Percentiles rank a stretch among this genome's conserved stretches.
These are phyloP conservation scores for Muscicapa striata DNA, from an alignment of 2,797 vertebrate genomes.

Conservation along the genomic window DNA sequence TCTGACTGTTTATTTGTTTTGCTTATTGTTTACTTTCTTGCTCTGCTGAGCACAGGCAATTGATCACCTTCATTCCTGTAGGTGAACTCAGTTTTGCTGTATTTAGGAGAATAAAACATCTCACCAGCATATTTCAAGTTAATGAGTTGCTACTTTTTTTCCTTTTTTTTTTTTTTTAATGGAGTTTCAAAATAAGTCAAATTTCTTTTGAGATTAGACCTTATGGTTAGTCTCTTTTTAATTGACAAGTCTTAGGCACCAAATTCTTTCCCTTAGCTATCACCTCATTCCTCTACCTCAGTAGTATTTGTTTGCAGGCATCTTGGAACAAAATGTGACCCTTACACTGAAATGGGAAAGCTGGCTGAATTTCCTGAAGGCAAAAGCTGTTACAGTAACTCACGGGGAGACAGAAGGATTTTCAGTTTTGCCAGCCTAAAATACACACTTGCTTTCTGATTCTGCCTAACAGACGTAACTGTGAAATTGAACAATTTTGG, in stretches of 20 bases:
- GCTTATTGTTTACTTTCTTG: slow-evolving; percentile 16
- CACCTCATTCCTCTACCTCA: background rate
- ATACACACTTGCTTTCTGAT: slow-evolving; percentile 1
- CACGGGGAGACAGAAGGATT: slow-evolving; percentile 12
- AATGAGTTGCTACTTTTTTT: background rate
- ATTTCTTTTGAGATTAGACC: background rate
- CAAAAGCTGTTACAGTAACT: slow-evolving; percentile 31
- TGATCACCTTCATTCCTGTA: background rate
- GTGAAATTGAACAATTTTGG: slow-evolving; percentile 48
- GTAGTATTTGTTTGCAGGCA: slow-evolving; percentile 3
- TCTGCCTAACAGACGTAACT: slow-evolving; percentile 21
- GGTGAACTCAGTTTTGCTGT: background rate
- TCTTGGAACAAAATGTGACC: slow-evolving; percentile 32
- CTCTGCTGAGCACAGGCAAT: slow-evolving; percentile 4
- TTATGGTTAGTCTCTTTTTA: background rate
- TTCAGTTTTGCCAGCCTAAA: slow-evolving; percentile 27
- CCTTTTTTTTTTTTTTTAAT: background rate
- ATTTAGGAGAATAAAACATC: slow-evolving; percentile 9
- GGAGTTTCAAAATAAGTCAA: background rate
- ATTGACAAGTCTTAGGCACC: background rate
- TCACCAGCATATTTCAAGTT: slow-evolving; percentile 17
- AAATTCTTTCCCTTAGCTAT: slow-evolving; percentile 11
- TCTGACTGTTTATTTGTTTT: slow-evolving; percentile 10
- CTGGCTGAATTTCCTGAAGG: slow-evolving; percentile 32
- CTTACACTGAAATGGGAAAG: background rate